Base-by-base conservation (phyloP, 2,888 invertebrate species). In the Ephialtes manifestator region DNA sequence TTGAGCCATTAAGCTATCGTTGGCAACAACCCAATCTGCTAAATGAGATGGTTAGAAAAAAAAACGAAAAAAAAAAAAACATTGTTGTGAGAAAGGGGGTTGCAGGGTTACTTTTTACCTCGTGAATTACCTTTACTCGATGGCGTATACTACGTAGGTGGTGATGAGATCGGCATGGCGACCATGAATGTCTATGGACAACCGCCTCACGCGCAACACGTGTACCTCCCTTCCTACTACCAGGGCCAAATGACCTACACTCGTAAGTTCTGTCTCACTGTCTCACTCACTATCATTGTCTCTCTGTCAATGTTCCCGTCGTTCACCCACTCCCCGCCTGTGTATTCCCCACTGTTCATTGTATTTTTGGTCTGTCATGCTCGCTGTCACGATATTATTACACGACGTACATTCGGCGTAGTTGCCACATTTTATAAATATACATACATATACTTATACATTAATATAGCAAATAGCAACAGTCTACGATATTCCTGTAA, bases 151-250 rank as follows among this genome's bases (percentile, higher is more conserved):
- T 89, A 90, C 88, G 88, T 93, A 94, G 94, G 94, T 94, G 94
- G 94, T 90, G 94, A 94, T 90, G 94, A 94, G 91, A 94, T 94
- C 93, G 93, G 93, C 92, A 93, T 93, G 92, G 93, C 93, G 94
- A 95, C 95, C 92, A 95, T 95, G 92, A 95, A 96, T 94, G 95
- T 96, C 94, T 96, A 95, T 95, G 97, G 97, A 94, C 96, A 96
- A 94, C 96, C 96, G 92, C 95, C 96, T 93, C 96, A 96, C 95
- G 96, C 97, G 94, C 96, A 96, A 94, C 97, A 97, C 95, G 96
- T 97, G 95, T 97, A 97, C 95, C 96, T 97, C 94, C 97, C 97
- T 93, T 97, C 96, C 96, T 97, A 96, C 96, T 96, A 95, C 94
- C 97, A 97, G 95, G 97, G 97, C 95, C 96, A 96, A 95, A 96